phyloP scores from a whole-genome alignment of 2,888 invertebrate genomes.

The Phortica magna region DNA sequence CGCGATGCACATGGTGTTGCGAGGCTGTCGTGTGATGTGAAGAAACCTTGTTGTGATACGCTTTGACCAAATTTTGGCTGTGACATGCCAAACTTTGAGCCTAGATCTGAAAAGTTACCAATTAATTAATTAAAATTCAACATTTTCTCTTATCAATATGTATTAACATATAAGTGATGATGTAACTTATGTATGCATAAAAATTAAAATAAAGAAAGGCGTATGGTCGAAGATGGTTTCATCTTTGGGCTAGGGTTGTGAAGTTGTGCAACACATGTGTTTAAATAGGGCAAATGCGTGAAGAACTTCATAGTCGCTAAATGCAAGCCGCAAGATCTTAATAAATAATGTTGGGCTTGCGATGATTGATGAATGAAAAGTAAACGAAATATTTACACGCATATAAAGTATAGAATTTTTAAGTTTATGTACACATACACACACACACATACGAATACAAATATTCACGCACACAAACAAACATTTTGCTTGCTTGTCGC shows the following conservation, averaged over 20 bases:
- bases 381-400: too few species aligned
- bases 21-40: constrained; percentile 87
- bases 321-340: too few species aligned
- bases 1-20: constrained; percentile 84
- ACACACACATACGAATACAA: constrained; percentile 32
- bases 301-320: neutral
- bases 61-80: constrained; percentile 79
- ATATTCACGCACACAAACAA: constrained; percentile 6
- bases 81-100: constrained; percentile 87
- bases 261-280: neutral
- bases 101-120: constrained; percentile 81
- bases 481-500: constrained; percentile 43
- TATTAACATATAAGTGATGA: neutral
- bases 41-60: constrained; percentile 82
- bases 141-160: neutral
- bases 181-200: neutral
- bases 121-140: neutral
- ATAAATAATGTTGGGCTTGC: too few species aligned
- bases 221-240: too few species aligned
- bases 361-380: neutral
- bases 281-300: neutral
- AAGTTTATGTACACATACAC: neutral
- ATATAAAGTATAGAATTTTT: too few species aligned
- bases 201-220: neutral
- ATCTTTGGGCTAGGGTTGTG: neutral